These are phyloP conservation scores for Hipposideros armiger DNA, from an alignment of 2,113 vertebrate genomes.

Conservation along the genomic window DNA sequence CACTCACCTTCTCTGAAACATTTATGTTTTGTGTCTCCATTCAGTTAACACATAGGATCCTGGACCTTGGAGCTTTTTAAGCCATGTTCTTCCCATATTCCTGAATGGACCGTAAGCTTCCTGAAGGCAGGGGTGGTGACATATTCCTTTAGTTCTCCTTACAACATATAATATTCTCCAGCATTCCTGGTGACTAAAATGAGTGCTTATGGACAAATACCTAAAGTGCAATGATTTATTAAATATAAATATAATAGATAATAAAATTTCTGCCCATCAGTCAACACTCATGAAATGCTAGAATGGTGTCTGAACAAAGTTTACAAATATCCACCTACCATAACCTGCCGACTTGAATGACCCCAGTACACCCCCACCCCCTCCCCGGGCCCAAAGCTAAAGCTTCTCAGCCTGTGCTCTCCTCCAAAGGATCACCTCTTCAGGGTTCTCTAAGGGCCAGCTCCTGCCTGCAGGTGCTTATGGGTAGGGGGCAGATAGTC, in stretches of 20 bases:
- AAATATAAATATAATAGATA: background rate
- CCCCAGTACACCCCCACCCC: background rate
- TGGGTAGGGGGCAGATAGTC: background rate
- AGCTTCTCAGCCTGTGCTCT: too few relatives aligned
- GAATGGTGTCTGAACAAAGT: background rate
- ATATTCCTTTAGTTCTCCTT: background rate
- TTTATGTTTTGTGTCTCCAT: fast-evolving
- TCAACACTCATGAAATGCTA: background rate
- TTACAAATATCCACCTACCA: background rate
- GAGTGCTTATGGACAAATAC: background rate
- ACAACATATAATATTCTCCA: background rate
- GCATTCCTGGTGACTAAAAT: background rate
- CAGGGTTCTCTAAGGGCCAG: background rate
- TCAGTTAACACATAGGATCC: background rate
- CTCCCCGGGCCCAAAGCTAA: fast-evolving
- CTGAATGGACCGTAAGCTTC: background rate
- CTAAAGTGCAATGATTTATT: background rate
- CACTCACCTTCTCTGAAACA: too few relatives aligned
- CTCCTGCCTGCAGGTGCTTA: background rate
- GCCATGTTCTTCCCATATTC: background rate
- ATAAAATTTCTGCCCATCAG: background rate
- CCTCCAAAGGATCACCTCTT: background rate
- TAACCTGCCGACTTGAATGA: background rate
- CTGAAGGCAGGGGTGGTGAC: background rate
- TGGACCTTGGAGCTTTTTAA: background rate